phyloP scores from a whole-genome alignment of 2,113 vertebrate species.

The Anser cygnoides region DNA sequence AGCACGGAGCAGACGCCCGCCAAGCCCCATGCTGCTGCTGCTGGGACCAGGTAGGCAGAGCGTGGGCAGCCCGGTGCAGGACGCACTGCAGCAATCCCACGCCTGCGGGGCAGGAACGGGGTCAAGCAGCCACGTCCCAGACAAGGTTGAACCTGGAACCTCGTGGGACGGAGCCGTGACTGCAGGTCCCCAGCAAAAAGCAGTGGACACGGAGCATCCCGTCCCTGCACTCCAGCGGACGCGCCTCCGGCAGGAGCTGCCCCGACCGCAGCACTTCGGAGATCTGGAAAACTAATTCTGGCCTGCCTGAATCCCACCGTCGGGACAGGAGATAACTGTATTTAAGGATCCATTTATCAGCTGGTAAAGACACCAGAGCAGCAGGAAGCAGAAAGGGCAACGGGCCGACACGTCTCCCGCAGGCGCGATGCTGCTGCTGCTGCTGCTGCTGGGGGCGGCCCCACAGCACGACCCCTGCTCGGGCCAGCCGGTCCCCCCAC shows the following conservation, averaged over 20 bases:
- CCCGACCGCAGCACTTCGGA: not conserved
- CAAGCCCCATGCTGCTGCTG: not conserved
- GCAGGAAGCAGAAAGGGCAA: not conserved
- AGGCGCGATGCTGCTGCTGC: rapidly evolving
- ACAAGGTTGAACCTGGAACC: not conserved
- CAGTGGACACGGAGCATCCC: not conserved
- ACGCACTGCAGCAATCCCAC: not conserved
- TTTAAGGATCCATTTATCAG: not conserved
- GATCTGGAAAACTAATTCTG: too few relatives aligned
- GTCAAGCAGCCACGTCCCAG: not conserved
- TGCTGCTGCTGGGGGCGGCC: not conserved
- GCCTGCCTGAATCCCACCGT: not conserved
- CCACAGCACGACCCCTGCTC: rapidly evolving
- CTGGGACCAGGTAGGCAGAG: not conserved
- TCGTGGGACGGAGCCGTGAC: not conserved
- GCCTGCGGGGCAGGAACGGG: not conserved
- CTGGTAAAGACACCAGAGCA: rapidly evolving
- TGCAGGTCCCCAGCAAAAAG: not conserved
- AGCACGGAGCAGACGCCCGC: not conserved
- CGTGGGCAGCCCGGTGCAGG: not conserved
- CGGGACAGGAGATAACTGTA: not conserved
- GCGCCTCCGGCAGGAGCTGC: not conserved
- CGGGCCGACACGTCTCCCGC: rapidly evolving
- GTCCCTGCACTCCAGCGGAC: not conserved
- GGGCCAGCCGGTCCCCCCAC: not conserved